Evolutionary conservation across 1,140 invertebrate genomes (phyloP).

Genomic region (Pollicipes pollicipes): DNA sequence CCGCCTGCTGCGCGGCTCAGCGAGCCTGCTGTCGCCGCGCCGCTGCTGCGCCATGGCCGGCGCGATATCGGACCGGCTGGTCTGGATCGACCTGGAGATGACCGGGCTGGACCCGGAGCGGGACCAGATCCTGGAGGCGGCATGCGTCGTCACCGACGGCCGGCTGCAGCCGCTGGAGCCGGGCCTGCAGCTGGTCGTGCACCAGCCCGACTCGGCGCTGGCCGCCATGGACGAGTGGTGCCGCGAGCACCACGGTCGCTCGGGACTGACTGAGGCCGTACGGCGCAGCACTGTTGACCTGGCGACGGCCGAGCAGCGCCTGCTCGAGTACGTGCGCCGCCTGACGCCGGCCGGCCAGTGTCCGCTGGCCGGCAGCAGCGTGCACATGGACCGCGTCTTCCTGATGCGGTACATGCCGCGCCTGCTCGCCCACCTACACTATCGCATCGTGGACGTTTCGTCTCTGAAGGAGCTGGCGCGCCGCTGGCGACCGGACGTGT

Average conservation of each 20-base stretch:
- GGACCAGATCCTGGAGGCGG: conserved; percentile 40
- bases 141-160: conserved; percentile 67
- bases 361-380: conserved; percentile 73
- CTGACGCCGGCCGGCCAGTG: conserved; percentile 23
- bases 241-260: conserved; percentile 50
- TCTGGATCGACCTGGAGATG: too few species aligned
- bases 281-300: conserved; percentile 42
- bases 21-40: too few species aligned
- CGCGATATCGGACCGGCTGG: too few species aligned
- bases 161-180: conserved; percentile 59
- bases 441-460: conserved; percentile 83
- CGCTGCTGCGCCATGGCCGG: too few species aligned
- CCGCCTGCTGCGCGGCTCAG: too few species aligned
- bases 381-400: conserved; percentile 69
- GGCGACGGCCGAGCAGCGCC: conserved; percentile 39
- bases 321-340: conserved; percentile 48
- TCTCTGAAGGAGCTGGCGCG: conserved; percentile 63
- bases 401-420: conserved; percentile 53
- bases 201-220: conserved; percentile 53
- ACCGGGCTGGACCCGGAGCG: too few species aligned
- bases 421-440: conserved; percentile 63
- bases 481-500: conserved; percentile 50
- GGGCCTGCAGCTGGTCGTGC: conserved; percentile 59
- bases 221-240: conserved; percentile 70
- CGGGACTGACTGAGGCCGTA: conserved; percentile 52